These are phyloP conservation scores for Brachionus manjavacas DNA, from an alignment of 1,140 invertebrate genomes.

Conservation along the genomic window DNA sequence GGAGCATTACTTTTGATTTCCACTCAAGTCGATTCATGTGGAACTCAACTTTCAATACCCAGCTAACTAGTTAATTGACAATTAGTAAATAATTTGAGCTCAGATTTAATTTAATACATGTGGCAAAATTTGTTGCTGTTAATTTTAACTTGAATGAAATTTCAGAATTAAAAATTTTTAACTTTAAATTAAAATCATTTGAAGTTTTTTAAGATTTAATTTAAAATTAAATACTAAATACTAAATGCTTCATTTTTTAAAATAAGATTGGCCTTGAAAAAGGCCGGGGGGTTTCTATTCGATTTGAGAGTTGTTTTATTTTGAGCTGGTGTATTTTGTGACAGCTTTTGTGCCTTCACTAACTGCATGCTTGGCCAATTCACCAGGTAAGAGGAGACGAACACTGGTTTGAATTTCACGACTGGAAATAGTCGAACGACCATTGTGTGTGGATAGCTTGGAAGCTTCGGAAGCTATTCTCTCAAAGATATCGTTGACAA, in stretches of 20 bases:
- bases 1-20: no score
- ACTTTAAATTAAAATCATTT: no score
- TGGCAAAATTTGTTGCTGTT: no score
- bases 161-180: no score
- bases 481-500: slow-evolving; percentile 67
- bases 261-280: not conserved
- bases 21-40: no score
- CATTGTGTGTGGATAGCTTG: slow-evolving; percentile 68
- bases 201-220: no score
- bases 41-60: no score
- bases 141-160: no score
- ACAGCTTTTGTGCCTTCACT: slow-evolving; percentile 60
- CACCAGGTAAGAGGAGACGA: slow-evolving; percentile 63
- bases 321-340: not conserved
- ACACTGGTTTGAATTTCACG: slow-evolving; percentile 65
- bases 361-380: slow-evolving; percentile 64
- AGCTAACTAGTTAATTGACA: no score
- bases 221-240: no score
- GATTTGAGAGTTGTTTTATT: not conserved
- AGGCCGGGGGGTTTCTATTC: not conserved
- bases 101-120: no score
- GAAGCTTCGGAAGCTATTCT: slow-evolving; percentile 67
- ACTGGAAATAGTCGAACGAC: slow-evolving; percentile 62
- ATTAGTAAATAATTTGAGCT: no score
- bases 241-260: not conserved